Conservation (phyloP, 1,140 invertebrate species). For the Ceratina japonica region DNA sequence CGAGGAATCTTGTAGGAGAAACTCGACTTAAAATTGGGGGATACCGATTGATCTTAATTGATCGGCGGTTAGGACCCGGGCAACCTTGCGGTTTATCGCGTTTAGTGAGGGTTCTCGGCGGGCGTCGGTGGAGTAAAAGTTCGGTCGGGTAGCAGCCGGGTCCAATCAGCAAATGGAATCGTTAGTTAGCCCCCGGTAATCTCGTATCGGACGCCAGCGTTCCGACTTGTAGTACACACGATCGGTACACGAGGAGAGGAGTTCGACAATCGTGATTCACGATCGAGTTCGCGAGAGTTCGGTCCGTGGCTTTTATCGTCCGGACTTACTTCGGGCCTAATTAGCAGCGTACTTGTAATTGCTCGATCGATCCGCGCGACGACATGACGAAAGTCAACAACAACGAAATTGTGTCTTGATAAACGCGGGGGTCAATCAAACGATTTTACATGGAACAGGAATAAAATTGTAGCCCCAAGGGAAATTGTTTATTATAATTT, state of each 20-base stretch:
- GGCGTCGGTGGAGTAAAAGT: not conserved
- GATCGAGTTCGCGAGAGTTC: conserved; percentile 5
- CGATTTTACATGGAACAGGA: too few relatives aligned
- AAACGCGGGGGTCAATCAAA: too few relatives aligned
- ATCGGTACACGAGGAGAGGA: not conserved
- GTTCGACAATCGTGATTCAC: conserved; percentile 9
- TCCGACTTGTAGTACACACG: conserved; percentile 9
- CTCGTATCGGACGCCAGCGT: not conserved
- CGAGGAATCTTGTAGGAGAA: not conserved
- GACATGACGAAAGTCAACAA: too few relatives aligned
- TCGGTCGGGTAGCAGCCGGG: not conserved
- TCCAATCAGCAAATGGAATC: conserved; percentile 25
- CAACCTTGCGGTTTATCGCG: conserved; percentile 3
- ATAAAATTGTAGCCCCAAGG: too few relatives aligned
- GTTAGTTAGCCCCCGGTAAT: conserved; percentile 12
- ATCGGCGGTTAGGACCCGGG: not conserved
- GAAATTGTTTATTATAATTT: too few relatives aligned
- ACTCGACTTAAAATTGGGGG: not conserved
- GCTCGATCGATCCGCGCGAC: too few relatives aligned
- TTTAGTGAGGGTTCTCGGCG: not conserved
- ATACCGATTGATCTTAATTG: conserved; percentile 10
- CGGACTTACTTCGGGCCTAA: not conserved
- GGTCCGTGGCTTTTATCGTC: not conserved
- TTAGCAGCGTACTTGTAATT: not conserved
- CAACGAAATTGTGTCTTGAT: too few relatives aligned